Evolutionary conservation across 2,888 invertebrate genomes (phyloP).

Genomic region (Calephelis perditalis): DNA sequence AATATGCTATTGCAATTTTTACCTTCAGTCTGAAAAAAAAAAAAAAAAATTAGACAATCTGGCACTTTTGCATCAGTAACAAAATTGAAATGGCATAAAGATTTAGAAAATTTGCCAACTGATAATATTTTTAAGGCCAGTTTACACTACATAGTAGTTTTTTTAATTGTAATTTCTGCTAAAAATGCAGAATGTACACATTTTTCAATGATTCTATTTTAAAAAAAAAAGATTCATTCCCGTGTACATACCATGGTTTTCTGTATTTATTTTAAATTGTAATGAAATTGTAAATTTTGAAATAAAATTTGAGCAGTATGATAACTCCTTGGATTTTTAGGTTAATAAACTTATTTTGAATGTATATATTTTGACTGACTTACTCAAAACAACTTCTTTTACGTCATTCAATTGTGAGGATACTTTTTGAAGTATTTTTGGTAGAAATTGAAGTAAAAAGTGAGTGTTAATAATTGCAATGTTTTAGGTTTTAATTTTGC

Average conservation of each 20-base stretch:
- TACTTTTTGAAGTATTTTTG: too few relatives aligned
- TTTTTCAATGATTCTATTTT: constrained; percentile 4
- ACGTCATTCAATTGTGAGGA: too few relatives aligned
- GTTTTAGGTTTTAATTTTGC: too few relatives aligned
- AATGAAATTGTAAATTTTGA: constrained; percentile 21
- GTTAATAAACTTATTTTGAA: not conserved
- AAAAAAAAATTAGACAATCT: not conserved
- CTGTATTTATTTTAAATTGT: constrained; percentile 31
- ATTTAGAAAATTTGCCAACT: not conserved
- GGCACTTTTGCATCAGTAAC: not conserved
- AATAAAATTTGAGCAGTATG: constrained; percentile 7
- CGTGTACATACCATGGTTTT: constrained; percentile 51
- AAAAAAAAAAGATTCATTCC: constrained; percentile 36
- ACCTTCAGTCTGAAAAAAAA: not conserved
- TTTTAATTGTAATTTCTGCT: not conserved
- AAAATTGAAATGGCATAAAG: not conserved
- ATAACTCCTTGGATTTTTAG: constrained; percentile 7
- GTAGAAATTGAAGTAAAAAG: too few relatives aligned
- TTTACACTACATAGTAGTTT: not conserved
- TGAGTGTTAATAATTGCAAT: too few relatives aligned
- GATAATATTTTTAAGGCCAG: not conserved
- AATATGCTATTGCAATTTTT: not conserved
- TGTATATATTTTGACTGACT: too few relatives aligned
- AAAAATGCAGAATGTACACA: constrained; percentile 1
- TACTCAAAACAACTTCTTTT: too few relatives aligned